A percentile compares a stretch with the other conserved stretches of the same genome.
Evolutionary conservation across 2,113 vertebrate genomes (phyloP).

Genomic region (Pyrgilauda ruficollis): DNA sequence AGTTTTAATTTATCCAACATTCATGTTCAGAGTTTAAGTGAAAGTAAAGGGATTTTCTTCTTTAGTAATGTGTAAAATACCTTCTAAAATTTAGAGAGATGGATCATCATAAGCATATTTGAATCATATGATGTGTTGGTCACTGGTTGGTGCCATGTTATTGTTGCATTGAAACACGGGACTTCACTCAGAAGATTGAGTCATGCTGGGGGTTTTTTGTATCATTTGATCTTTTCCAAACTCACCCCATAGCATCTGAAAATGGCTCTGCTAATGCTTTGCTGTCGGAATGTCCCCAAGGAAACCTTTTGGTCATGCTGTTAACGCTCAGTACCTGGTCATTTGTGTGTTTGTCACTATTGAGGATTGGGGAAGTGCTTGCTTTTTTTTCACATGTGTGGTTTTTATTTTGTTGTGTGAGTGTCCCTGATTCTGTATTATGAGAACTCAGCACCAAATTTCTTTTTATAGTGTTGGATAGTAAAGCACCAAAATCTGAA

Average conservation of each 20-base stretch:
- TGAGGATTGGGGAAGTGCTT: not conserved
- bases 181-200: not conserved
- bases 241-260: not conserved
- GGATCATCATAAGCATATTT: not conserved
- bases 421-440: not conserved
- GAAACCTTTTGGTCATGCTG: not conserved
- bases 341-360: not conserved
- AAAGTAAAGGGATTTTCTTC: not conserved
- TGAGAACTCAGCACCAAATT: not conserved
- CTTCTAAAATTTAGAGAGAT: not conserved
- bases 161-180: rapidly evolving
- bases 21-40: not conserved
- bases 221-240: not conserved
- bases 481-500: constrained; percentile 94
- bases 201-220: rapidly evolving
- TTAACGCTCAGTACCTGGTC: not conserved
- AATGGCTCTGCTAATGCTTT: not conserved
- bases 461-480: constrained; percentile 82
- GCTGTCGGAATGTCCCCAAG: not conserved
- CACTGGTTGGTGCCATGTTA: not conserved
- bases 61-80: not conserved
- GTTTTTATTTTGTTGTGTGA: not conserved
- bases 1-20: not conserved
- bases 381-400: not conserved
- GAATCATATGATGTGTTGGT: not conserved